Evolutionary conservation across 2,888 invertebrate genomes (phyloP), one percentile per base, ranked within the genome.

Genomic region (Euplexia lucipara): DNA sequence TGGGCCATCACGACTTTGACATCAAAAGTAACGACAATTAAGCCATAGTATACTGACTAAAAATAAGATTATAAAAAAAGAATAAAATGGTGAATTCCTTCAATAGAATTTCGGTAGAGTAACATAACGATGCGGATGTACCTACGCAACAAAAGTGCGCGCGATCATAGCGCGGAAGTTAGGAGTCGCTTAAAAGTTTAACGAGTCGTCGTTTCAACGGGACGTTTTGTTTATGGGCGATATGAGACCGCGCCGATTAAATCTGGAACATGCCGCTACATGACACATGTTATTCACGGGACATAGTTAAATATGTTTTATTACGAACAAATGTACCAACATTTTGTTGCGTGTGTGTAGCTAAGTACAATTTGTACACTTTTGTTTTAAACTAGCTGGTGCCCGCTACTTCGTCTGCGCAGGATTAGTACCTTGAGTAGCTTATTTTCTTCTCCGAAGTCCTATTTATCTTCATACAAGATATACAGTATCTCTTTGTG

Each of bases 131-230:
- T 49, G 62, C 45, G 39, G 62, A 51, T 59, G 52, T 61, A 48
- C 14, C 14, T 30, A 53, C 56, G 67, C 68, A 60, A 82, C 70
- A 82, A 70, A 77, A 77, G 57, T 59, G 70, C 65, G 64, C 67
- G 71, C 76, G 81, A 83, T 86, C 83, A 84, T 82, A 82, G 82
- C 78, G 78, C 71, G 77, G 78, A 83, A 86, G 83, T 83, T 83
- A 86, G 67, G 74, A 79, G 67, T 64, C 83, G 82, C 75, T 80
- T 84, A 82, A 84, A 85, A 87, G 83, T 88, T 88, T 88, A 85
- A 88, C 84, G 87, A 85, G 83, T 84, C 77, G 75, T 79, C 83
- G 82, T 85, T 84, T 82, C 83, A 79, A 58, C 70, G 75, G 83
- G 73, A 79, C 77, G 35, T 82, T 72, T 83, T 86, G 87, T 88